Conservation (phyloP, 2,113 vertebrate species). For the Gobius niger region DNA sequence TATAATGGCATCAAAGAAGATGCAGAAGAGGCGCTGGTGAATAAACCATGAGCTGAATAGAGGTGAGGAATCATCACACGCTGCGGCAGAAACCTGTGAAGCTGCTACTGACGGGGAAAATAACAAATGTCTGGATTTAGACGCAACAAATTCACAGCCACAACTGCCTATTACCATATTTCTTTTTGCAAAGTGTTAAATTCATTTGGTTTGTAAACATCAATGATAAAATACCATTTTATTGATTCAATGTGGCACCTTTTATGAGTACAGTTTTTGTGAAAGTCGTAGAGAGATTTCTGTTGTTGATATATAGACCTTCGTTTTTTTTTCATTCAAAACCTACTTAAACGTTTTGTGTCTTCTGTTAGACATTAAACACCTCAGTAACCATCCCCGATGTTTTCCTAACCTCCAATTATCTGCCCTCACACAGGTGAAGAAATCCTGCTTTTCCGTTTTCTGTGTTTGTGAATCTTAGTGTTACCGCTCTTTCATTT, state of each 20-base stretch:
- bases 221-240: too few species aligned
- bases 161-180: neutral
- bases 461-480: conserved; percentile 16
- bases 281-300: too few species aligned
- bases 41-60: conserved; percentile 62
- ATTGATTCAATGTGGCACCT: too few species aligned
- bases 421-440: conserved; percentile 19
- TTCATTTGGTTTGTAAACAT: too few species aligned
- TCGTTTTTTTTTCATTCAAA: too few species aligned
- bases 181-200: too few species aligned
- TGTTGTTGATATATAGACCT: too few species aligned
- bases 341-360: neutral
- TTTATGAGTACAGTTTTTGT: too few species aligned
- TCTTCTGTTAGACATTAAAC: neutral
- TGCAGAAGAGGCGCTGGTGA: conserved; percentile 41
- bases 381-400: conserved; percentile 14
- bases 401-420: conserved; percentile 16
- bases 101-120: conserved; percentile 19
- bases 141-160: neutral
- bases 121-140: conserved; percentile 22
- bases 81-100: conserved; percentile 12
- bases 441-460: conserved; percentile 33
- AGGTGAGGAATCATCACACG: conserved; percentile 37
- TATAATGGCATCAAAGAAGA: conserved; percentile 64
- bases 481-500: neutral